A percentile compares a stretch with the other conserved stretches of the same genome.
These are phyloP conservation scores for Ochlodes sylvanus DNA, from an alignment of 2,888 invertebrate genomes.

Conservation along the genomic window DNA sequence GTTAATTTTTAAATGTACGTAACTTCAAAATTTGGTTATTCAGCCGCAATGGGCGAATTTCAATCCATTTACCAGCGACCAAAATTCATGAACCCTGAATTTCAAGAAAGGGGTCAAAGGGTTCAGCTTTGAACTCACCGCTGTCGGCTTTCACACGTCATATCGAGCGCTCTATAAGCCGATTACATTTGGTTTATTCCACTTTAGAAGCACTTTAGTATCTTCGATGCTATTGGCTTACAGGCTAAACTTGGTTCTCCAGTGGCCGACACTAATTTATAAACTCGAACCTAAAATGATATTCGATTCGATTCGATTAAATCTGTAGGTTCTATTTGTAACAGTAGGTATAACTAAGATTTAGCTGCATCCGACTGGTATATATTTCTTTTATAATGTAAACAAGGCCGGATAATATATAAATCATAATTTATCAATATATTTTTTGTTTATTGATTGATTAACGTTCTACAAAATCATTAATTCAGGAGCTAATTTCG, in stretches of 20 bases:
- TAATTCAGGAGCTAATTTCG: no score
- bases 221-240: conserved; percentile 42
- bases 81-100: neutral
- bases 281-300: neutral
- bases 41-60: no score
- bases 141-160: conserved; percentile 10
- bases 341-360: no score
- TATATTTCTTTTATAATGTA: no score
- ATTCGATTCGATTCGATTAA: neutral
- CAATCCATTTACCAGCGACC: neutral
- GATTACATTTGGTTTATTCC: conserved; percentile 39
- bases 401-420: no score
- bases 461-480: no score
- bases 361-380: no score
- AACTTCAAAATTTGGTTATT: no score
- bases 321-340: no score
- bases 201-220: conserved; percentile 41
- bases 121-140: neutral
- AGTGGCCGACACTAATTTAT: conserved; percentile 6
- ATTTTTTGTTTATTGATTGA: no score
- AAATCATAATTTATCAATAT: no score
- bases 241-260: conserved; percentile 4
- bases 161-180: conserved; percentile 23
- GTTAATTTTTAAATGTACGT: no score
- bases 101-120: neutral